Evolutionary conservation across 2,113 vertebrate species (phyloP), one percentile per base, ranked within the genome.

Genomic region (Ammodytes marinus): DNA sequence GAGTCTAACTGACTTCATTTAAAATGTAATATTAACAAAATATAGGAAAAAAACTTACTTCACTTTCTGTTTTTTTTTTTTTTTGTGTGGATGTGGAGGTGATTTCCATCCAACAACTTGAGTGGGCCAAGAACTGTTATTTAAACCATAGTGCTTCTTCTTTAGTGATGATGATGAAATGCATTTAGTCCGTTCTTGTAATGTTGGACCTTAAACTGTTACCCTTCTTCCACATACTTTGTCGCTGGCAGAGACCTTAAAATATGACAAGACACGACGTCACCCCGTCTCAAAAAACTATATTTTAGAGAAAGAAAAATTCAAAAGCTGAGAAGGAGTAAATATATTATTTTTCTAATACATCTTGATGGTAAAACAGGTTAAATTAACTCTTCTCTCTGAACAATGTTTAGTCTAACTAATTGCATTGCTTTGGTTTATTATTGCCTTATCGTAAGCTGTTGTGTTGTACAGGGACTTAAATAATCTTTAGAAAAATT

Each of bases 121-220:
- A 82, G 80, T 89, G 89, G 91, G 89, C 88, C 90, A 88, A 89
- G 82, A 91, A 89, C 91, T 89, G 80, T 91, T 88, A 88, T 90
- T 89, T 86, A 91, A 89, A 84, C 79, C 86, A 49, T 88, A 84
- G 89, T 76, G 85, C 87, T 90, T 92, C 76, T 86, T 90, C 69
- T 88, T 79, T 77, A 84, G 74, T 67, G 27, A 66, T 67, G 43
- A 82, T 67, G 43, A 82, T 84, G 66, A 82, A 83, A 83, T 64
- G 63, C 82, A 78, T 87, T 80, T 77, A 67, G 74, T 87, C 61
- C 9, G 35, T 84, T 67, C 43, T 68, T 81, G 55, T 87, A 81
- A 85, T 49, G 70, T 88, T 68, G 82, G 87, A 87, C 90, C 84
- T 86, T 79, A 86, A 84, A 85, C 91, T 91, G 89, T 92, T 90